phyloP scores from a whole-genome alignment of 2,113 vertebrate species.

The Dunckerocampus dactyliophorus region DNA sequence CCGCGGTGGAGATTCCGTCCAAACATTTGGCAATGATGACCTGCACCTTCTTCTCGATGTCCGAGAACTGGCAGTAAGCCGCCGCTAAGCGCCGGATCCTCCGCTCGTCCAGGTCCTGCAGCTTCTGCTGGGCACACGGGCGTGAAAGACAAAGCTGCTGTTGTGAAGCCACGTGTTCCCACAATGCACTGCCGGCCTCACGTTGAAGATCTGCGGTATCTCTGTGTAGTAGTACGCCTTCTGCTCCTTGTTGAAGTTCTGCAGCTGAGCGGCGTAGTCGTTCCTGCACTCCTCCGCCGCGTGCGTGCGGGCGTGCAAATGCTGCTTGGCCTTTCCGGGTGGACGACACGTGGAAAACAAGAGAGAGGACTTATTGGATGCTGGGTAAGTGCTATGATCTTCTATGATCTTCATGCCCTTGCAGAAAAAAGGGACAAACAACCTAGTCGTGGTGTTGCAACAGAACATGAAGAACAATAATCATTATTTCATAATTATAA shows the following conservation, averaged over 20 bases:
- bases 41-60: constrained; percentile 87
- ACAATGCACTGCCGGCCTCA: constrained; percentile 51
- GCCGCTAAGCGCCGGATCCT: constrained; percentile 84
- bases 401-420: no score
- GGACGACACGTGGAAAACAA: constrained; percentile 2
- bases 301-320: constrained; percentile 73
- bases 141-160: background rate
- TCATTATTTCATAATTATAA: no score
- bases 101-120: constrained; percentile 93
- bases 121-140: constrained; percentile 73
- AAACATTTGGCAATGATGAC: constrained; percentile 91
- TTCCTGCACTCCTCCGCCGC: constrained; percentile 82
- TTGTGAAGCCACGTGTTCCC: background rate
- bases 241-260: constrained; percentile 86
- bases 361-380: background rate
- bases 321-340: constrained; percentile 73
- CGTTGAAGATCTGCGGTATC: constrained; percentile 80
- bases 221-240: constrained; percentile 77
- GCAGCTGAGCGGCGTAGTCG: constrained; percentile 80
- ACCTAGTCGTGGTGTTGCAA: no score
- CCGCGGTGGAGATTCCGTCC: constrained; percentile 80
- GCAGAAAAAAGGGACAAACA: no score
- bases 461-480: no score
- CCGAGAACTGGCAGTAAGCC: constrained; percentile 87
- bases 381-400: no score